These are phyloP conservation scores for Argyresthia albistria DNA, from an alignment of 2,888 invertebrate genomes.

Conservation along the genomic window DNA sequence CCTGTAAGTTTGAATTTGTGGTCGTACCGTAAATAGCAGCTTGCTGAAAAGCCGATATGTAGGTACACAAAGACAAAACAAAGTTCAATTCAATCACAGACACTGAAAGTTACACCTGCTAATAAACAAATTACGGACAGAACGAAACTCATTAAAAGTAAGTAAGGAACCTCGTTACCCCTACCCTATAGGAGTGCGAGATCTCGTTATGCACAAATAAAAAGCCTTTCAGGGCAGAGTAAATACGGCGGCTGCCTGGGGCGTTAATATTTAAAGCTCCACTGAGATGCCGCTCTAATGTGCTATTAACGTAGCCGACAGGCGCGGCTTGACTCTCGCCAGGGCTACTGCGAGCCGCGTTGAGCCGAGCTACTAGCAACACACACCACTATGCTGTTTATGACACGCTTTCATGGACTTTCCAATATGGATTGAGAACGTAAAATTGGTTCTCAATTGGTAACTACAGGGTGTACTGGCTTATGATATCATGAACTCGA, in stretches of 20 bases:
- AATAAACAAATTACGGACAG: slow-evolving; percentile 31
- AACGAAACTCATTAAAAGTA: slow-evolving; percentile 42
- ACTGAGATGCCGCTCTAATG: slow-evolving; percentile 50
- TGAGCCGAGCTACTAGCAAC: no score
- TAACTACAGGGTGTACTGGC: no score
- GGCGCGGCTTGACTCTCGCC: neutral
- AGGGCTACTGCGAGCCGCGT: neutral
- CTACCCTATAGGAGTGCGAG: slow-evolving; percentile 22
- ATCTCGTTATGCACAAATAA: slow-evolving; percentile 57
- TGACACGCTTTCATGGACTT: neutral
- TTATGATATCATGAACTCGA: no score
- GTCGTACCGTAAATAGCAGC: no score
- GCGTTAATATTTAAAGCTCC: slow-evolving; percentile 57
- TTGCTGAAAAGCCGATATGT: no score
- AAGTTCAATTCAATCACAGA: no score
- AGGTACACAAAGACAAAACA: no score
- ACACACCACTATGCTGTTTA: no score
- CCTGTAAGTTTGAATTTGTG: no score
- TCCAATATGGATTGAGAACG: neutral
- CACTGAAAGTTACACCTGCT: slow-evolving; percentile 10
- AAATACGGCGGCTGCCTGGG: slow-evolving; percentile 23
- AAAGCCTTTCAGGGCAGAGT: slow-evolving; percentile 39
- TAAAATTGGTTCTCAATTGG: no score
- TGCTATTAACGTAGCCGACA: slow-evolving; percentile 36
- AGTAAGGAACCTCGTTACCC: slow-evolving; percentile 51